Percentiles rank a stretch among this genome's conserved stretches.
Conservation (phyloP, 30 jellyfish, hydroid and myxozoan genomes). For the Pseudorhiza aurosa region DNA sequence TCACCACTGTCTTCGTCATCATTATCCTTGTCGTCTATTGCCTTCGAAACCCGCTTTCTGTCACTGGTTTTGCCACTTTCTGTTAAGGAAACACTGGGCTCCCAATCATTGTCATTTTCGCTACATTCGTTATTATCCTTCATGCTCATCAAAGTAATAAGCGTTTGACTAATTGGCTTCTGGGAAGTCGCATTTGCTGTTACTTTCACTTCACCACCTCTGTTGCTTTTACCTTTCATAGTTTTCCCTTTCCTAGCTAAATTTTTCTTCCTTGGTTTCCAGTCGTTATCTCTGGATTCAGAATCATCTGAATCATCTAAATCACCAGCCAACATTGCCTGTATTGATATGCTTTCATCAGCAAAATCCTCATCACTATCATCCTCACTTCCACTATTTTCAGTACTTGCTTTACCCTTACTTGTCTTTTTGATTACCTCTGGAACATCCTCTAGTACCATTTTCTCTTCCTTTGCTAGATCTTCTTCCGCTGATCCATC, state of each 20-base stretch:
- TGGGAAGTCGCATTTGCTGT: background rate
- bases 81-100: slow-evolving; percentile 5
- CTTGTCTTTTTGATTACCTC: background rate
- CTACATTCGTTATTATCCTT: slow-evolving; percentile 39
- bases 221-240: background rate
- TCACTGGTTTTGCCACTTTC: background rate
- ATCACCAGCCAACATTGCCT: slow-evolving; percentile 48
- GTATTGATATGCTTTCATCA: slow-evolving; percentile 41
- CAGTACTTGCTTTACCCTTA: background rate
- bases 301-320: slow-evolving; percentile 54
- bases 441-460: background rate
- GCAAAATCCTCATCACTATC: background rate
- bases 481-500: slow-evolving; percentile 10
- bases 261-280: slow-evolving; percentile 39
- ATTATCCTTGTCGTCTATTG: too few relatives aligned
- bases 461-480: background rate
- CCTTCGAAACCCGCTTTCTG: too few relatives aligned
- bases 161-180: slow-evolving; percentile 58
- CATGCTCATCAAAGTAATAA: slow-evolving; percentile 56
- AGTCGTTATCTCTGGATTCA: slow-evolving; percentile 38
- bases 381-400: background rate
- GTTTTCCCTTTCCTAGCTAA: background rate
- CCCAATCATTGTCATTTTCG: slow-evolving; percentile 67
- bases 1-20: too few relatives aligned
- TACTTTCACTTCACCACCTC: background rate